Conservation (phyloP, 2,888 invertebrate genomes). For the Matsumyia berberina region DNA sequence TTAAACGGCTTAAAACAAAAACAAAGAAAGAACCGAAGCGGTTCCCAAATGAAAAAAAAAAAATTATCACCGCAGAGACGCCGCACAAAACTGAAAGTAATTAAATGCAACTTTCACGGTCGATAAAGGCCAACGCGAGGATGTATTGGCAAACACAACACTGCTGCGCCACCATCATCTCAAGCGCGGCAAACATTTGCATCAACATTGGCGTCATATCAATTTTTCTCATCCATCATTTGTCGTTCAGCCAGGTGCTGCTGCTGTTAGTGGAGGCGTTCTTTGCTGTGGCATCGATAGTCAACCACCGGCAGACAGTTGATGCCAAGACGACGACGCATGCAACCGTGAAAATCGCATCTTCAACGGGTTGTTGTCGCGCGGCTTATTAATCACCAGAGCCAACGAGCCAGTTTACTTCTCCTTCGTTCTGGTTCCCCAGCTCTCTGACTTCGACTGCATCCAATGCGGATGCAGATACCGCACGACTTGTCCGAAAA, state of each 20-base stretch:
- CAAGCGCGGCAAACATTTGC: conserved; percentile 44
- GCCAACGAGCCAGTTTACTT: conserved; percentile 15
- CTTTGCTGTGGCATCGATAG: conserved; percentile 40
- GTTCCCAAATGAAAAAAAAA: conserved; percentile 44
- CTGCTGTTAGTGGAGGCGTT: conserved; percentile 54
- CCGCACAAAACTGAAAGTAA: conserved; percentile 64
- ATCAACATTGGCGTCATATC: conserved; percentile 55
- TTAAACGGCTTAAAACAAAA: conserved; percentile 30
- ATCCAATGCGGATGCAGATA: conserved; percentile 47
- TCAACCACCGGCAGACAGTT: conserved; percentile 34
- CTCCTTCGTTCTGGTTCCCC: background rate
- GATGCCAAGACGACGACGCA: conserved; percentile 24
- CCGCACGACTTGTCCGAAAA: conserved; percentile 45
- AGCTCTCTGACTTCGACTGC: too few species aligned
- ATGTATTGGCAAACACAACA: conserved; percentile 5
- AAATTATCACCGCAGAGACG: conserved; percentile 17
- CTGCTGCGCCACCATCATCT: background rate
- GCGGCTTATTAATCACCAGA: conserved; percentile 45
- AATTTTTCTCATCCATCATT: conserved; percentile 69
- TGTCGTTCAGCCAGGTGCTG: conserved; percentile 46
- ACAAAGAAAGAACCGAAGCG: background rate
- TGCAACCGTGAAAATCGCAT: conserved; percentile 55
- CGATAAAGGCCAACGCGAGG: conserved; percentile 62
- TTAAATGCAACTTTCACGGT: conserved; percentile 75
- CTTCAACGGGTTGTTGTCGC: conserved; percentile 36